Base-by-base conservation (phyloP, 2,113 vertebrate genomes). In the Emydura subglobosa region DNA sequence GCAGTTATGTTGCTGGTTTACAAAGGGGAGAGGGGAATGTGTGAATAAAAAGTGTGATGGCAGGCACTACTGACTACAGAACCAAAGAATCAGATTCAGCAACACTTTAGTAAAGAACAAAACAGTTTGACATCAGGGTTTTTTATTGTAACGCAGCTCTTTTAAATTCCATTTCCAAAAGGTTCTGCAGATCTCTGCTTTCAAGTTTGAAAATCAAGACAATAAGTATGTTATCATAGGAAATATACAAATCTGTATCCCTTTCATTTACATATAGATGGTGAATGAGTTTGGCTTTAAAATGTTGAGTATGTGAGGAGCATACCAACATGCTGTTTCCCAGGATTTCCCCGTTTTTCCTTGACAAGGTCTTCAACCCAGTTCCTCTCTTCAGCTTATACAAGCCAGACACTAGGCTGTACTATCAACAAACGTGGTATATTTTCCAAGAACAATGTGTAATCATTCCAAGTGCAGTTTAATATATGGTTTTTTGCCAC, bases 121-220 rank as follows among this genome's bases (percentile, higher is more conserved):
- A 17, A 55, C 3, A 0, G 0, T 8, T 72, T 87, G 31, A 53
- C 10, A 85, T 65, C 78, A 88, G 2, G 2, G 0, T 3, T 44
- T 83, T 79, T 4, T 51, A 79, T 2, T 85, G 84, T 9, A 50
- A 87, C 21, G 9, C 1, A 22, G 31, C 14, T 88, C 11, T 8
- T 4, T 83, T 87, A 88, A 85, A 42, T 88, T 88, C 51, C 4
- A 25, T 2, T 29, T 25, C 16, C 31, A 27, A 95, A 94, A 80
- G 4, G 1, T 95, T 44, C 21, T 24, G 39, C 22, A 74, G 39
- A 74, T 44, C 22, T 42, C 22, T 74, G 72, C 39, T 83, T 88
- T 53, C 72, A 88, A 89, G 39, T 59, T 44, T 89, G 65, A 59
- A 86, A 96, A 92, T 50, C 34, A 21, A 29, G 49, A 7, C 10